Conservation (phyloP, 2,113 vertebrate genomes). For the Synodontis membranacea region DNA sequence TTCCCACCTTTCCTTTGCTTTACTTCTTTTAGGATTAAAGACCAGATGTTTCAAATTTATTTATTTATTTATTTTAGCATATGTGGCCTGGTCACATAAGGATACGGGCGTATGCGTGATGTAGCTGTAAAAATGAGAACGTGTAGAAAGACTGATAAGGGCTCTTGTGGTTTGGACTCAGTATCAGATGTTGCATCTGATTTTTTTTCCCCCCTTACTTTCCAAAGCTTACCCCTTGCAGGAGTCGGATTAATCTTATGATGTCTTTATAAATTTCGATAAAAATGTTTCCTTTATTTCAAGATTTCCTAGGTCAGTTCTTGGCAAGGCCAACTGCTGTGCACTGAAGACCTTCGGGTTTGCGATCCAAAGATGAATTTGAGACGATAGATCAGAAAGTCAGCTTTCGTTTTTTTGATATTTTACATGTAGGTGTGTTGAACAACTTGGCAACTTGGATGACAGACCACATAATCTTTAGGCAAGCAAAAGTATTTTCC, state of each 20-base stretch:
- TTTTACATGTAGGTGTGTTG: neutral
- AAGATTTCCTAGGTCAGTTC: neutral
- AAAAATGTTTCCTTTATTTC: conserved; percentile 8
- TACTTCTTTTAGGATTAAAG: neutral
- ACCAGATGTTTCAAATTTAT: too few species aligned
- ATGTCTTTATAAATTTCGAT: neutral
- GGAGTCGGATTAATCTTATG: neutral
- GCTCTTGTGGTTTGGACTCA: neutral
- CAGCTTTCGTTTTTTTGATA: neutral
- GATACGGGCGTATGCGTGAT: neutral
- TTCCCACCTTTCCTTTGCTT: neutral
- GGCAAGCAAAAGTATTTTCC: neutral
- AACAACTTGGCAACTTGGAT: neutral
- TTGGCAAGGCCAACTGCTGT: neutral
- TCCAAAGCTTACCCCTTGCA: conserved; percentile 16
- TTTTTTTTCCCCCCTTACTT: neutral
- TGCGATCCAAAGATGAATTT: neutral
- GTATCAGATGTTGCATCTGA: neutral
- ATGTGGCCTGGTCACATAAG: neutral
- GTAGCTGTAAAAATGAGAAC: neutral
- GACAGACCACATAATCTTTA: neutral
- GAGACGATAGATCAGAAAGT: neutral
- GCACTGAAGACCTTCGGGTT: neutral
- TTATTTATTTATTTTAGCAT: neutral
- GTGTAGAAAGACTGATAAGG: conserved; percentile 1